These are phyloP conservation scores for Autographa gamma DNA, from an alignment of 2,888 invertebrate genomes.

Conservation along the genomic window DNA sequence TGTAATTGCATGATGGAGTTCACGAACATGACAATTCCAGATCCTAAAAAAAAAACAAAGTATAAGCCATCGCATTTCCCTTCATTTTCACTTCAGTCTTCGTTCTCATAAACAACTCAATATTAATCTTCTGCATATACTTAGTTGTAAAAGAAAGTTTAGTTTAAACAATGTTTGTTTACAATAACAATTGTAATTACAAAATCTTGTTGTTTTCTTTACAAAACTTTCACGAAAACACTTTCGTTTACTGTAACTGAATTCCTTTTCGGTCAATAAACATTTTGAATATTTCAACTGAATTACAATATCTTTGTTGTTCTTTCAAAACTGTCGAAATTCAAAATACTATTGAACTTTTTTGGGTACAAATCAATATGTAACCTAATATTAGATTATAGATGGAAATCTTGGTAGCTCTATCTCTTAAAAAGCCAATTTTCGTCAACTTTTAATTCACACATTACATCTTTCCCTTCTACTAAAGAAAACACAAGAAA, in stretches of 20 bases:
- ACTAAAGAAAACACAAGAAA: no score
- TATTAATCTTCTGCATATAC: neutral
- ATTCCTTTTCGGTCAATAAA: conserved; percentile 50
- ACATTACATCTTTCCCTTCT: no score
- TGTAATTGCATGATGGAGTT: no score
- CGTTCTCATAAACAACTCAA: no score
- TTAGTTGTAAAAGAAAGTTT: neutral
- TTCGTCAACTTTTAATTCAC: neutral
- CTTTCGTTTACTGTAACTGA: conserved; percentile 56
- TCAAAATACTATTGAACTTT: neutral
- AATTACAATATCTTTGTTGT: neutral
- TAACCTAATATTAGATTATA: no score
- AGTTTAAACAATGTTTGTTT: conserved; percentile 10
- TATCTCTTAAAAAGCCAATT: neutral
- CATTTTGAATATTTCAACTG: conserved; percentile 15
- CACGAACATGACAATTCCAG: no score
- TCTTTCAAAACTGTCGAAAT: neutral
- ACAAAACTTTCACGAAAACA: conserved; percentile 55
- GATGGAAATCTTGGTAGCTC: no score
- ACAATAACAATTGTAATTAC: conserved; percentile 9
- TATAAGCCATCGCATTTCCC: no score
- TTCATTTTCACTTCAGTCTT: no score
- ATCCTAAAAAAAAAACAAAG: no score
- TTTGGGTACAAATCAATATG: no score
- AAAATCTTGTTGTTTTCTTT: conserved; percentile 21